Evolutionary conservation across 2,113 vertebrate species (phyloP).

Genomic region (Miniopterus natalensis): DNA sequence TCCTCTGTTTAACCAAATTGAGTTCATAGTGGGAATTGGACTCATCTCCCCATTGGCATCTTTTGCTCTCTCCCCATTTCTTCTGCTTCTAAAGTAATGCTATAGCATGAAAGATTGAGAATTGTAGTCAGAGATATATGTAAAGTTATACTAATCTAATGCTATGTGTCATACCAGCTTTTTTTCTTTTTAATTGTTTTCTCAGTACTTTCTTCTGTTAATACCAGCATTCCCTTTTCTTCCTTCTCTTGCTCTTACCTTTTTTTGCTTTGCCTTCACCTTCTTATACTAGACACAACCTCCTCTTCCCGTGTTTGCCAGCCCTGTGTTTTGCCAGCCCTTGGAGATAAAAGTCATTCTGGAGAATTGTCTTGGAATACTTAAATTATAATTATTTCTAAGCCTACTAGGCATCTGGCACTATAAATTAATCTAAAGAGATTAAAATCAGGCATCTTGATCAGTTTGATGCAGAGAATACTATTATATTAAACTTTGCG

Average conservation of each 20-base stretch:
- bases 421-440: conserved; percentile 63
- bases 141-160: conserved; percentile 12
- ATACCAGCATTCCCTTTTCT: background rate
- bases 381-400: conserved; percentile 58
- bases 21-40: background rate
- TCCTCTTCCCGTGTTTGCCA: background rate
- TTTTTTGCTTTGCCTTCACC: background rate
- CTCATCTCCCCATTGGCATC: background rate
- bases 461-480: conserved; percentile 35
- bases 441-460: conserved; percentile 58
- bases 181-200: background rate
- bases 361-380: conserved; percentile 52
- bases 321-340: background rate
- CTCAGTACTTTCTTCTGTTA: conserved; percentile 43
- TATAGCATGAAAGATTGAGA: conserved; percentile 10
- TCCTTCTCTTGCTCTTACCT: background rate
- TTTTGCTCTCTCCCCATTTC: conserved; percentile 10
- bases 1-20: background rate
- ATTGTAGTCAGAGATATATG: background rate
- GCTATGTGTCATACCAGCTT: background rate
- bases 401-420: background rate
- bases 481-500: conserved; percentile 35
- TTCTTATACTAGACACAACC: background rate
- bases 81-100: conserved; percentile 28
- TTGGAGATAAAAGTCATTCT: conserved; percentile 36